Conservation (phyloP, 2,797 vertebrate genomes). For the Peromyscus eremicus region DNA sequence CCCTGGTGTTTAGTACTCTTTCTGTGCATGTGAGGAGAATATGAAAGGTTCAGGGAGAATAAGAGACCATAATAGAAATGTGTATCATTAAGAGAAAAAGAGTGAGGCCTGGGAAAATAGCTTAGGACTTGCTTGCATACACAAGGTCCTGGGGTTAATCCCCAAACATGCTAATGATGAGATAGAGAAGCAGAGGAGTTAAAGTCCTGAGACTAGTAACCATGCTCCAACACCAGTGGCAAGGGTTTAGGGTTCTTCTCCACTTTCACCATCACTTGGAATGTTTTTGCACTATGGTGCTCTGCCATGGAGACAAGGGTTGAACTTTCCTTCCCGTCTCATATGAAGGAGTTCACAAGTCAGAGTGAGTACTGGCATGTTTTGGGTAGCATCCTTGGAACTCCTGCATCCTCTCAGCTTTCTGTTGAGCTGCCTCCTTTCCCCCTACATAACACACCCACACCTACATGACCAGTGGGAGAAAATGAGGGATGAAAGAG, state of each 20-base stretch:
- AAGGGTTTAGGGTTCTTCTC: neutral
- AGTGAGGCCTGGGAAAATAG: neutral
- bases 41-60: neutral
- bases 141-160: neutral
- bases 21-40: neutral
- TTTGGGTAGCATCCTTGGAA: neutral
- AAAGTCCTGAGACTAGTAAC: neutral
- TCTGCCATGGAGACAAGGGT: neutral
- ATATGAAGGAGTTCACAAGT: neutral
- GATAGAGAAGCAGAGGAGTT: neutral
- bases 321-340: neutral
- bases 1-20: neutral
- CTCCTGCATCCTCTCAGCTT: neutral
- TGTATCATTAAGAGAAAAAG: neutral
- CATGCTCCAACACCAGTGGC: neutral
- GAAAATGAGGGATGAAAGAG: neutral
- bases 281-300: neutral
- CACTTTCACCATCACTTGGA: neutral
- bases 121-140: neutral
- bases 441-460: too few relatives aligned
- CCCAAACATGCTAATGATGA: neutral
- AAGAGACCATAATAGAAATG: neutral
- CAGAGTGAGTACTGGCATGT: neutral
- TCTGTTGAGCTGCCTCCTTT: neutral
- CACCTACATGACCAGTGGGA: neutral